phyloP scores from a whole-genome alignment of 2,888 invertebrate genomes.

The Thelaira solivaga region DNA sequence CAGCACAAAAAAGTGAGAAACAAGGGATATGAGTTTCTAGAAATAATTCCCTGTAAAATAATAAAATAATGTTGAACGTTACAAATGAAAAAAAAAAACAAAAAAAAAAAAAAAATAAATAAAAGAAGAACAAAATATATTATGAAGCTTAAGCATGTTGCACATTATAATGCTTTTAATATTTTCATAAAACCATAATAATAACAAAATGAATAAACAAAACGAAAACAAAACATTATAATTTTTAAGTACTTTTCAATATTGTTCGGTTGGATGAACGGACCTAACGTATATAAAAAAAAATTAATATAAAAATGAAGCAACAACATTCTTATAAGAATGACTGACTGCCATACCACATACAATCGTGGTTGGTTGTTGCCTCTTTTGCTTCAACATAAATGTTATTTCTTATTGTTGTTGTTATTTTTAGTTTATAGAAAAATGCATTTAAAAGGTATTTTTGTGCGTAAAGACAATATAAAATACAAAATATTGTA shows the following conservation, averaged over 20 bases:
- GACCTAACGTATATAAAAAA: neutral
- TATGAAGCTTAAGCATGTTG: constrained; percentile 48
- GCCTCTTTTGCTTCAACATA: neutral
- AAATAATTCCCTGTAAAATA: constrained; percentile 73
- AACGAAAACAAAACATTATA: constrained; percentile 49
- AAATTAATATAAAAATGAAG: neutral
- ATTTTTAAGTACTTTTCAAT: constrained; percentile 61
- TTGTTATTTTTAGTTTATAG: constrained; percentile 20
- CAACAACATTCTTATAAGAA: neutral
- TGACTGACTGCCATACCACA: too few relatives aligned
- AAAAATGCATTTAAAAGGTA: constrained; percentile 59
- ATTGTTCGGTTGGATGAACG: constrained; percentile 48
- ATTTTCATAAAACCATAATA: constrained; percentile 57
- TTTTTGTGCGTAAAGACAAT: constrained; percentile 47
- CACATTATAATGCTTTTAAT: constrained; percentile 62
- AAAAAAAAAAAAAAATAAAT: neutral
- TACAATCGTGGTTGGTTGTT: constrained; percentile 26
- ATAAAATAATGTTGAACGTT: constrained; percentile 56
- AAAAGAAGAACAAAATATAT: too few relatives aligned
- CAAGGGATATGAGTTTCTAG: constrained; percentile 46
- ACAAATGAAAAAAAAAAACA: neutral
- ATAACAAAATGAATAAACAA: constrained; percentile 27
- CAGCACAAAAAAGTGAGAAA: constrained; percentile 50
- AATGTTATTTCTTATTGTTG: neutral
- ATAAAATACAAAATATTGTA: constrained; percentile 24